Percentiles rank a stretch among this genome's conserved stretches.
Evolutionary conservation across 2,113 vertebrate species (phyloP).

Genomic region (Erpornis zantholeuca): DNA sequence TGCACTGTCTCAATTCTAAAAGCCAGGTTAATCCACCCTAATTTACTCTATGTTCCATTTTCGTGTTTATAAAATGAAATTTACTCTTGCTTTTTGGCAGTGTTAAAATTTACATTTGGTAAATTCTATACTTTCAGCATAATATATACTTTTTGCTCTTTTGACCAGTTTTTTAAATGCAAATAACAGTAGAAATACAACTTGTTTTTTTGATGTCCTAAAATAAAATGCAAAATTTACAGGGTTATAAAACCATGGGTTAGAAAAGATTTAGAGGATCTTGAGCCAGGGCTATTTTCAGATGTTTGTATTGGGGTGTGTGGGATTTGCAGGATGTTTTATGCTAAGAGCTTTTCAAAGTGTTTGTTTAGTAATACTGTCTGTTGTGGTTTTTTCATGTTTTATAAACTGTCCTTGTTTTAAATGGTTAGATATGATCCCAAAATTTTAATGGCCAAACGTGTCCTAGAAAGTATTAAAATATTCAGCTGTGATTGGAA

Average conservation of each 20-base stretch:
- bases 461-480: background rate
- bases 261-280: background rate
- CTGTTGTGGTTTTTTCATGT: background rate
- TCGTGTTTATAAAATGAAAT: slow-evolving; percentile 62
- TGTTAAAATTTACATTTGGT: slow-evolving; percentile 69
- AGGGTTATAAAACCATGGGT: background rate
- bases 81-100: slow-evolving; percentile 60
- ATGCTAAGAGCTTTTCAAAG: background rate
- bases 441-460: background rate
- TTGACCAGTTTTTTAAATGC: slow-evolving; percentile 55
- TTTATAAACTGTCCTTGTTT: background rate
- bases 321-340: slow-evolving; percentile 8
- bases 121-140: slow-evolving; percentile 24
- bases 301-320: background rate
- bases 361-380: background rate
- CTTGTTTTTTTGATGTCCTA: slow-evolving; percentile 1
- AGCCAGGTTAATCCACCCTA: slow-evolving; percentile 48
- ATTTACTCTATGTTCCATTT: slow-evolving; percentile 64
- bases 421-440: background rate
- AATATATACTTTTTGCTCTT: slow-evolving; percentile 28
- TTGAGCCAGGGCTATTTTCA: background rate
- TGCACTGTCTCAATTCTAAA: background rate
- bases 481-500: background rate
- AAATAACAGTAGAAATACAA: slow-evolving; percentile 33
- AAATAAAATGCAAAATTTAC: slow-evolving; percentile 19